Evolutionary conservation across 2,888 invertebrate species (phyloP).

Genomic region (Nebria brevicollis): DNA sequence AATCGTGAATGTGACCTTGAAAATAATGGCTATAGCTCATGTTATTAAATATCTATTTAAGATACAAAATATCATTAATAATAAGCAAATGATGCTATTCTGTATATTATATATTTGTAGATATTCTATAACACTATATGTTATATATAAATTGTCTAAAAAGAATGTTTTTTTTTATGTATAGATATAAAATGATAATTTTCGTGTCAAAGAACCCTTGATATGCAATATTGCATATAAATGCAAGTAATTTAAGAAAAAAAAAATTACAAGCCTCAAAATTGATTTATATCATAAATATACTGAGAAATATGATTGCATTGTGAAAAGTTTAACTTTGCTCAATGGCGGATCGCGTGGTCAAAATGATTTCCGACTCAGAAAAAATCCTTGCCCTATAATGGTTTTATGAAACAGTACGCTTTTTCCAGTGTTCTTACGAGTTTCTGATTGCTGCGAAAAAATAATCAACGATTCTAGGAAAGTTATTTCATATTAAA

Average conservation of each 20-base stretch:
- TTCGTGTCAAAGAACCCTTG: not conserved
- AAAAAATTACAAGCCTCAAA: not conserved
- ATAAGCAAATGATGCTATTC: no score
- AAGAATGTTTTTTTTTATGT: not conserved
- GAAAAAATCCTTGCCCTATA: conserved; percentile 30
- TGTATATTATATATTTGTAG: no score
- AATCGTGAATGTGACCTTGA: no score
- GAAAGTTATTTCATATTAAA: not conserved
- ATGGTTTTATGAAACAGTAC: conserved; percentile 37
- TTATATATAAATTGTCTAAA: not conserved
- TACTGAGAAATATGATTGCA: not conserved
- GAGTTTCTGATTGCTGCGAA: conserved; percentile 33
- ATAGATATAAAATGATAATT: not conserved
- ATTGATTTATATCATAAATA: not conserved
- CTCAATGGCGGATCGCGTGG: conserved; percentile 24
- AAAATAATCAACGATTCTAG: not conserved
- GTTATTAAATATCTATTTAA: no score
- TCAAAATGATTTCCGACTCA: conserved; percentile 37
- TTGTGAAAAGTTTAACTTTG: not conserved
- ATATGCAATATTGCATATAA: not conserved
- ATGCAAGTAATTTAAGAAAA: not conserved
- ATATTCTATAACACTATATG: no score
- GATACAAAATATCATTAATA: no score
- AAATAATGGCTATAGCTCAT: no score
- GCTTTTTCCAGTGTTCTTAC: conserved; percentile 21